Evolutionary conservation across 2,888 invertebrate genomes (phyloP).

Genomic region (Vannuccia rotundouncinata): DNA sequence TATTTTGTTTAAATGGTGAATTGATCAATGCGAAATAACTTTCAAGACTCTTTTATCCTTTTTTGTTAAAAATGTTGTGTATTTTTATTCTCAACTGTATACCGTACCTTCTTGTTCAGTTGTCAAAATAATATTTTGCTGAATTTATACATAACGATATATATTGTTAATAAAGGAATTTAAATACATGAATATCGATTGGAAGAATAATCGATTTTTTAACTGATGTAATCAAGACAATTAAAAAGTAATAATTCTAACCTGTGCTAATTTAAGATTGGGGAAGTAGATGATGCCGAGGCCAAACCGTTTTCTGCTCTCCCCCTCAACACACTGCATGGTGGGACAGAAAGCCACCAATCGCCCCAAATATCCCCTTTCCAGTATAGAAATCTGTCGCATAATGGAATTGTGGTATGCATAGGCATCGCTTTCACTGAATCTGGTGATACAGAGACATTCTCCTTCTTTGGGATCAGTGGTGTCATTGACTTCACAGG

Average conservation of each 20-base stretch:
- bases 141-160: too few species aligned
- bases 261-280: slow-evolving; percentile 18
- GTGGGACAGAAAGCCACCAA: slow-evolving; percentile 36
- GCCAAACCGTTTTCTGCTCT: slow-evolving; percentile 20
- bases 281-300: slow-evolving; percentile 37
- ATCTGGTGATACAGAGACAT: slow-evolving; percentile 30
- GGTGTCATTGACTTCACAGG: background rate
- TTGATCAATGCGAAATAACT: too few species aligned
- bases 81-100: too few species aligned
- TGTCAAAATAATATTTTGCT: too few species aligned
- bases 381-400: slow-evolving; percentile 33
- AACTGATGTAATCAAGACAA: too few species aligned
- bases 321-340: slow-evolving; percentile 31
- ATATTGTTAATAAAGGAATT: too few species aligned
- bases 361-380: slow-evolving; percentile 30
- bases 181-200: too few species aligned
- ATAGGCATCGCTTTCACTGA: slow-evolving; percentile 32
- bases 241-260: background rate
- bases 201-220: too few species aligned
- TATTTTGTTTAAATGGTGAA: too few species aligned
- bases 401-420: slow-evolving; percentile 31
- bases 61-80: too few species aligned
- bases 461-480: slow-evolving; percentile 6
- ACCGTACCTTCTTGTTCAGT: too few species aligned
- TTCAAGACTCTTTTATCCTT: too few species aligned